These are phyloP conservation scores for Lepetodrilus schrolli DNA, from an alignment of 2,888 invertebrate genomes.

Conservation along the genomic window DNA sequence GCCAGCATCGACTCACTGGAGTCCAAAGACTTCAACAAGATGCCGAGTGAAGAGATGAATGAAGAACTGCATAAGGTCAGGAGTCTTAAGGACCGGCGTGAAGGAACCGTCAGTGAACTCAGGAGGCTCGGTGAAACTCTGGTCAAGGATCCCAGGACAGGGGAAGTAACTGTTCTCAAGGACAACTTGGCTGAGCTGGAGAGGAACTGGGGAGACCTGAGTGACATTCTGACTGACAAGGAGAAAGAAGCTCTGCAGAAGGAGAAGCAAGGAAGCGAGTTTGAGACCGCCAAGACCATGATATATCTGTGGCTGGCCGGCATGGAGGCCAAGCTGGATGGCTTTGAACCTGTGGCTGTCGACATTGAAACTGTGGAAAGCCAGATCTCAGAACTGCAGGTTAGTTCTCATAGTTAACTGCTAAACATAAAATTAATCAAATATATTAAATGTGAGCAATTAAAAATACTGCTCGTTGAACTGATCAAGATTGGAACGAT, in stretches of 20 bases:
- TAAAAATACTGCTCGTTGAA: too few species aligned
- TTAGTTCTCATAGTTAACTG: too few species aligned
- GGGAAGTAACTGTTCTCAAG: slow-evolving; percentile 62
- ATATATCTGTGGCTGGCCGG: slow-evolving; percentile 88
- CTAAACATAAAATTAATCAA: too few species aligned
- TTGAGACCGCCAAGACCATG: slow-evolving; percentile 88
- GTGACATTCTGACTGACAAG: slow-evolving; percentile 87
- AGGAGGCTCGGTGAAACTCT: slow-evolving; percentile 63
- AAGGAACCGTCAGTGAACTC: slow-evolving; percentile 58
- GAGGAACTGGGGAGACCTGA: slow-evolving; percentile 91
- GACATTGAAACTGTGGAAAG: slow-evolving; percentile 88
- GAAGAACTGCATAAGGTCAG: slow-evolving; percentile 79
- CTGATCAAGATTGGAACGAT: too few species aligned
- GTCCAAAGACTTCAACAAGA: slow-evolving; percentile 81
- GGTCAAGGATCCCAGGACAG: slow-evolving; percentile 66
- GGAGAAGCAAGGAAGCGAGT: slow-evolving; percentile 89
- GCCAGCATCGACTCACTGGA: slow-evolving; percentile 62
- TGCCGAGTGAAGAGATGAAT: slow-evolving; percentile 79
- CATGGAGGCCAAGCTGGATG: slow-evolving; percentile 85
- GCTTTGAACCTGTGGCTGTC: slow-evolving; percentile 88
- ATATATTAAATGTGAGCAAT: too few species aligned
- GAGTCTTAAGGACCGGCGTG: slow-evolving; percentile 53
- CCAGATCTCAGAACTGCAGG: slow-evolving; percentile 80
- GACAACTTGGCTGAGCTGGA: slow-evolving; percentile 80
- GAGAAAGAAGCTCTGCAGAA: slow-evolving; percentile 87